Conservation (phyloP, 2,797 vertebrate genomes). For the Danio aesculapii region DNA sequence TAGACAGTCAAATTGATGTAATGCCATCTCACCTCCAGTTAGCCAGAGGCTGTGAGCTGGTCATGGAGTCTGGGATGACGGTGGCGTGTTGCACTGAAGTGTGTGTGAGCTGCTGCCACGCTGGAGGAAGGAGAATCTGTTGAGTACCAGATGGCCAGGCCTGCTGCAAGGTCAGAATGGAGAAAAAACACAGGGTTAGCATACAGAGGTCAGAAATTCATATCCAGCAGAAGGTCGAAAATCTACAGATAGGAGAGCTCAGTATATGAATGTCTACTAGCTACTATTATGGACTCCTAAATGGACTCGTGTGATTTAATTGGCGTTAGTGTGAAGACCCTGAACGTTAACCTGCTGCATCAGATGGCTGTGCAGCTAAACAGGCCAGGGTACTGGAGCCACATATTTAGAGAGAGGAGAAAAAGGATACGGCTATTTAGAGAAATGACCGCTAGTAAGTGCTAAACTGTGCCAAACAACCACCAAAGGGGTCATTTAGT, state of each 20-base stretch:
- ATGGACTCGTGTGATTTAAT: constrained; percentile 4
- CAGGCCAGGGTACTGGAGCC: constrained; percentile 40
- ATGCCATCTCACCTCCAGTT: constrained; percentile 91
- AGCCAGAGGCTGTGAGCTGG: constrained; percentile 89
- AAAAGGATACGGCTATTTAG: constrained; percentile 60
- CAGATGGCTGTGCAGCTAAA: constrained; percentile 31
- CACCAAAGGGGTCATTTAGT: constrained; percentile 54
- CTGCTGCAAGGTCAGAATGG: constrained; percentile 80
- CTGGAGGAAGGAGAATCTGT: constrained; percentile 95
- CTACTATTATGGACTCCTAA: not conserved
- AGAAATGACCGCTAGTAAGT: constrained; percentile 56
- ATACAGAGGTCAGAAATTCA: not conserved
- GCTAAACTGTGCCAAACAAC: constrained; percentile 58
- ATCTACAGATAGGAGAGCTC: not conserved
- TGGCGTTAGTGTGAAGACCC: not conserved
- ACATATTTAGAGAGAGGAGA: constrained; percentile 52
- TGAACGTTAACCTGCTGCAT: constrained; percentile 1
- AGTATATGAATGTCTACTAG: not conserved
- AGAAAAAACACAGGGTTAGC: not conserved
- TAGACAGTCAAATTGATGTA: too few species aligned
- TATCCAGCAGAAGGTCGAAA: constrained; percentile 13
- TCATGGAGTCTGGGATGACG: constrained; percentile 96
- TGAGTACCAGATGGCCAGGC: constrained; percentile 97
- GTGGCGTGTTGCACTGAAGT: constrained; percentile 95
- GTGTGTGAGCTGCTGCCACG: constrained; percentile 98